Conservation (phyloP, 2,888 invertebrate species). For the Eupithecia vulgata region DNA sequence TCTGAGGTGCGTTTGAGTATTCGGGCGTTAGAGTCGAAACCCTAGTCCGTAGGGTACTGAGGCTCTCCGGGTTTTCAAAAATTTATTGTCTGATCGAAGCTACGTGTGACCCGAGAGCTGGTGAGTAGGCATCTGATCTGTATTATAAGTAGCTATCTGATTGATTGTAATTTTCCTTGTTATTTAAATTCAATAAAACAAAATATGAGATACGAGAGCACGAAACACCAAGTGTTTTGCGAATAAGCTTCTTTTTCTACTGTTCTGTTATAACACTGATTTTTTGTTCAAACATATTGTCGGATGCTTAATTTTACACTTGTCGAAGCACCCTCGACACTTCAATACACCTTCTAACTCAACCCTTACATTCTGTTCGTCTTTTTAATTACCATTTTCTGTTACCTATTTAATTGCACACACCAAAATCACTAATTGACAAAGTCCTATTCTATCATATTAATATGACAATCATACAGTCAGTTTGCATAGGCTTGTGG, state of each 20-base stretch:
- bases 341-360: constrained; percentile 22
- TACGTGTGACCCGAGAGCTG: no score
- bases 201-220: background rate
- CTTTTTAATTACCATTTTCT: constrained; percentile 11
- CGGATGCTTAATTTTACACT: background rate
- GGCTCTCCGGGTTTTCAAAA: no score
- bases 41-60: no score
- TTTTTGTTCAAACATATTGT: background rate
- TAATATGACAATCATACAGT: background rate
- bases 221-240: background rate
- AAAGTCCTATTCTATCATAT: background rate
- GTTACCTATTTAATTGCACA: constrained; percentile 17
- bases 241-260: background rate
- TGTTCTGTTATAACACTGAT: background rate
- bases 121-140: no score
- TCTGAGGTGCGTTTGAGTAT: no score
- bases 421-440: constrained; percentile 24
- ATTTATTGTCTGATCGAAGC: no score
- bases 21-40: no score
- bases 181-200: no score
- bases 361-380: constrained; percentile 18
- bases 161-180: no score
- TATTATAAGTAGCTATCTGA: no score
- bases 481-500: background rate
- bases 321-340: background rate